Evolutionary conservation across 2,113 vertebrate genomes (phyloP).

Genomic region (Tetrao urogallus): DNA sequence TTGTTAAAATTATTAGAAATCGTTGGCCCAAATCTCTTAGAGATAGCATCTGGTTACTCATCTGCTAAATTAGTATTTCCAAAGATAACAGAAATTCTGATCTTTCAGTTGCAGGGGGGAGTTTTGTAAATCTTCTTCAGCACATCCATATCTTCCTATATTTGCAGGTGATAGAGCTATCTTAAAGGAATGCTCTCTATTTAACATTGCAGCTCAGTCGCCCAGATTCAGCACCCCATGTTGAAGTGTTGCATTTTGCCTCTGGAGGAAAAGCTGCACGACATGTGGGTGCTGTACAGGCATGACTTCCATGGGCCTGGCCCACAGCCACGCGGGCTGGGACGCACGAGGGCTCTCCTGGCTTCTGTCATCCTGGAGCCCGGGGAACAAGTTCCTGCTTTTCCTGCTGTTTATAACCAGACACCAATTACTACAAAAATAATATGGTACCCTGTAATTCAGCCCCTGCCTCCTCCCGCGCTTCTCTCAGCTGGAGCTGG

Average conservation of each 20-base stretch:
- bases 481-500: not conserved
- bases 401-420: not conserved
- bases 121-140: not conserved
- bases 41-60: slow-evolving; percentile 24
- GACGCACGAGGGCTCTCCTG: not conserved
- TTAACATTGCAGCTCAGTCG: not conserved
- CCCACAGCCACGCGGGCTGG: accelerated
- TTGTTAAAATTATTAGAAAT: slow-evolving; percentile 37
- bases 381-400: not conserved
- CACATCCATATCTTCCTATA: not conserved
- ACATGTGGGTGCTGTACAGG: accelerated
- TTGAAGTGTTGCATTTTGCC: not conserved
- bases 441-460: not conserved
- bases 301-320: not conserved
- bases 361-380: not conserved
- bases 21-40: not conserved
- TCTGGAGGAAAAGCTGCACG: accelerated
- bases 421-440: not conserved
- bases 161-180: not conserved
- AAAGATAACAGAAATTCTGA: not conserved
- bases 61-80: slow-evolving; percentile 34
- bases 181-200: not conserved
- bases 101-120: not conserved
- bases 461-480: not conserved
- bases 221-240: not conserved